Evolutionary conservation across 2,113 vertebrate species (phyloP).

Genomic region (Dryoscopus gambensis): DNA sequence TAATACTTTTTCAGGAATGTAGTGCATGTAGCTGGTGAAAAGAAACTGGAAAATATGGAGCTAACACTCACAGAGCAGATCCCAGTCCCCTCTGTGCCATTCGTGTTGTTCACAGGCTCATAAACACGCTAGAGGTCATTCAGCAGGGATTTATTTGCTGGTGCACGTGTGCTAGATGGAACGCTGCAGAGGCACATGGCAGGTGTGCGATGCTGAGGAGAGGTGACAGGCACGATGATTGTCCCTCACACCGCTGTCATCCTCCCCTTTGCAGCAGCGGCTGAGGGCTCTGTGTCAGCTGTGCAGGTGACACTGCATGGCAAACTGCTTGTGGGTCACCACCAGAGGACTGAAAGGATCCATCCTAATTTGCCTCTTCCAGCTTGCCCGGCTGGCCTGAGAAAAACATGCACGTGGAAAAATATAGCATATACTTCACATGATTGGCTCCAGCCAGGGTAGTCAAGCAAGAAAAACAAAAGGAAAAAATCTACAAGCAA

Average conservation of each 20-base stretch:
- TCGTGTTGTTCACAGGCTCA: background rate
- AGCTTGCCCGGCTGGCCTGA: background rate
- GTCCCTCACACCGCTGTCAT: rapidly evolving
- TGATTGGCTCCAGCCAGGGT: background rate
- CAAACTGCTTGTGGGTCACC: background rate
- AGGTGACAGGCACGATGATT: background rate
- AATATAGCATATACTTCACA: background rate
- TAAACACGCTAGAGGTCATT: background rate
- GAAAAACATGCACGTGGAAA: background rate
- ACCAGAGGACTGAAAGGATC: background rate
- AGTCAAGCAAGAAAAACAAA: background rate
- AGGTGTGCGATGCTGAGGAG: background rate
- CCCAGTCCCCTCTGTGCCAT: background rate
- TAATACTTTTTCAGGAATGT: background rate
- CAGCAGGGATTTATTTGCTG: background rate
- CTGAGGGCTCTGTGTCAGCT: background rate
- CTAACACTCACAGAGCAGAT: background rate
- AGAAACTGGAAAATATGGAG: background rate
- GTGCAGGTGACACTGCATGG: background rate
- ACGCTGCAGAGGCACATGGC: background rate
- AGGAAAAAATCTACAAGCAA: background rate
- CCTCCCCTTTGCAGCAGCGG: background rate
- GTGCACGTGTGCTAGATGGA: rapidly evolving
- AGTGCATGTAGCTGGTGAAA: background rate
- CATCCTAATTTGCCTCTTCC: background rate